A percentile compares a stretch with the other conserved stretches of the same genome.
phyloP scores from a whole-genome alignment of 2,888 invertebrate genomes.

The Tribolium freemani region DNA sequence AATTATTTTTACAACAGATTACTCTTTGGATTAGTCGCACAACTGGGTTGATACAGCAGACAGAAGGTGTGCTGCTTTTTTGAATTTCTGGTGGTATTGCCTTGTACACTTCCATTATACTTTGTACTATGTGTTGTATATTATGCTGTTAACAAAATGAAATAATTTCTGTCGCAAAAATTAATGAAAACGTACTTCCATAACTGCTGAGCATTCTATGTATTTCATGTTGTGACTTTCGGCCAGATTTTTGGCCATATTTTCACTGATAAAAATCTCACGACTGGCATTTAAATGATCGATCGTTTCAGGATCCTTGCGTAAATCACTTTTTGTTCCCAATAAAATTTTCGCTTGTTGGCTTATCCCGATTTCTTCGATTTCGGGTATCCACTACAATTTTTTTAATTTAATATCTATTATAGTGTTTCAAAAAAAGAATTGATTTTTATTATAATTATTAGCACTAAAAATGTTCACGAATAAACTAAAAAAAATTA shows the following conservation, averaged over 20 bases:
- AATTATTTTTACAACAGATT: constrained; percentile 26
- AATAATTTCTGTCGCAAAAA: not conserved
- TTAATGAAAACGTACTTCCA: constrained; percentile 3
- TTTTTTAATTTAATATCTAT: not conserved
- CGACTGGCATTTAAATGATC: constrained; percentile 45
- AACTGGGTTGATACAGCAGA: constrained; percentile 9
- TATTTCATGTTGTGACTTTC: constrained; percentile 43
- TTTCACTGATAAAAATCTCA: constrained; percentile 42
- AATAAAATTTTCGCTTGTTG: constrained; percentile 33
- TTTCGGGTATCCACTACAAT: constrained; percentile 47
- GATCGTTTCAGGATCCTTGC: constrained; percentile 47
- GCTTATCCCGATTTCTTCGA: constrained; percentile 33
- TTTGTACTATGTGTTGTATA: not conserved
- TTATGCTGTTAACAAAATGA: not conserved
- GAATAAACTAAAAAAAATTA: not conserved
- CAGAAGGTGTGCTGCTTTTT: not conserved
- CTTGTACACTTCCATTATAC: not conserved
- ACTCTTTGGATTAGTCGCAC: constrained; percentile 5
- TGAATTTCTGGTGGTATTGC: not conserved
- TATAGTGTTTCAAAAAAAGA: no score
- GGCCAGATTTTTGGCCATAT: constrained; percentile 44
- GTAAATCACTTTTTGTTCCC: constrained; percentile 48
- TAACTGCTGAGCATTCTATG: constrained; percentile 46
- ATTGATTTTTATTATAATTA: not conserved
- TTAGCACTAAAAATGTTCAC: no score